phyloP scores from a whole-genome alignment of 1,140 invertebrate species.

The Drosophila tropicalis region DNA sequence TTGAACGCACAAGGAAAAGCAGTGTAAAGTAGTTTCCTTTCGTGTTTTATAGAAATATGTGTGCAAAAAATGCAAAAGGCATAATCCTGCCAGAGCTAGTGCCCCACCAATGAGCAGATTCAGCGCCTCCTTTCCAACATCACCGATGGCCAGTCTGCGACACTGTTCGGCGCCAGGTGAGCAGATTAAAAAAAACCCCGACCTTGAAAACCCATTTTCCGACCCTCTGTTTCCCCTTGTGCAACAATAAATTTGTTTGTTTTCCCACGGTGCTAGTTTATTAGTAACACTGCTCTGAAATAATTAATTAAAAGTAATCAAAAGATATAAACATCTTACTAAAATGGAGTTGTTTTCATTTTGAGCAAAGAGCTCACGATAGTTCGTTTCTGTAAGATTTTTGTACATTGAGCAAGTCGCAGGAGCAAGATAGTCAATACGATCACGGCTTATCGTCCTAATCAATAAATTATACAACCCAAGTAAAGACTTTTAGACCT shows the following conservation, averaged over 20 bases:
- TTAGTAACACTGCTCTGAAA: conserved; percentile 21
- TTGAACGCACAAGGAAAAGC: neutral
- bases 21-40: neutral
- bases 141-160: conserved; percentile 22
- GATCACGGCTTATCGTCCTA: too few relatives aligned
- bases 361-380: too few relatives aligned
- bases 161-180: conserved; percentile 43
- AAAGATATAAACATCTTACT: neutral
- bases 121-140: conserved; percentile 29
- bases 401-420: too few relatives aligned
- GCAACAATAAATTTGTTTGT: conserved; percentile 30
- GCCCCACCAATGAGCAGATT: conserved; percentile 30
- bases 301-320: conserved; percentile 10
- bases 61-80: conserved; percentile 15
- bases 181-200: conserved; percentile 9
- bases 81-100: neutral
- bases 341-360: neutral
- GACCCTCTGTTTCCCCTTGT: conserved; percentile 10
- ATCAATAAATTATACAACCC: too few relatives aligned
- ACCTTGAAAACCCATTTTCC: conserved; percentile 12
- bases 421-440: too few relatives aligned
- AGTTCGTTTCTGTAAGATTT: too few relatives aligned
- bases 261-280: conserved; percentile 24
- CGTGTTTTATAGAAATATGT: conserved; percentile 31
- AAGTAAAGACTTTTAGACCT: too few relatives aligned